phyloP scores from a whole-genome alignment of 2,797 vertebrate genomes.

The Anabas testudineus region DNA sequence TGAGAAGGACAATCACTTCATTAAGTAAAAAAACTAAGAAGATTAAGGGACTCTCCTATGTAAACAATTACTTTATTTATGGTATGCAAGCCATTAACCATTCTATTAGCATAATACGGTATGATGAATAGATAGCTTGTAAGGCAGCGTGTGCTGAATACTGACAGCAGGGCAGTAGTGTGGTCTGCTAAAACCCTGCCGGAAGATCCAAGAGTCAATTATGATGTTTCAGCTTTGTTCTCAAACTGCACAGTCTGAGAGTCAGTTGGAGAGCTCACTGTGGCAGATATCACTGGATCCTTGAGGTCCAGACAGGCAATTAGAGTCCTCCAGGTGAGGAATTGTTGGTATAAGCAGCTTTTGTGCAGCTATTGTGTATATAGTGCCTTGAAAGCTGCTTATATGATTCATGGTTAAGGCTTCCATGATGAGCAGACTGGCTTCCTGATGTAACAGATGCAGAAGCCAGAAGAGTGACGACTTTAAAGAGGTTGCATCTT shows the following conservation, averaged over 20 bases:
- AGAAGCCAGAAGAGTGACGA: neutral
- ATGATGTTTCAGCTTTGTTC: slow-evolving; percentile 40
- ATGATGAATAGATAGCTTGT: slow-evolving; percentile 44
- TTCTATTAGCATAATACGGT: slow-evolving; percentile 46
- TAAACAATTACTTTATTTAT: slow-evolving; percentile 51
- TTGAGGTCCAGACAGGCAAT: slow-evolving; percentile 34
- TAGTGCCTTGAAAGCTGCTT: too few relatives aligned
- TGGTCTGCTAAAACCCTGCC: slow-evolving; percentile 45
- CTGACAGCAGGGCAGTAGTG: slow-evolving; percentile 16
- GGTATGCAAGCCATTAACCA: slow-evolving; percentile 28
- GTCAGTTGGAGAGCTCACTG: slow-evolving; percentile 30
- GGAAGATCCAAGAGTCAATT: slow-evolving; percentile 56
- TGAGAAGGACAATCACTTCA: slow-evolving; percentile 50
- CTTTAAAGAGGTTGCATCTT: neutral
- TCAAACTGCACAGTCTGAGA: slow-evolving; percentile 36
- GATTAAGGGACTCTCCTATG: slow-evolving; percentile 30
- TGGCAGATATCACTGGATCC: slow-evolving; percentile 22
- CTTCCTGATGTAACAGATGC: neutral
- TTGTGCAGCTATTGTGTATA: too few relatives aligned
- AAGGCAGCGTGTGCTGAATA: slow-evolving; percentile 16
- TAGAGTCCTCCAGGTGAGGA: slow-evolving; percentile 26
- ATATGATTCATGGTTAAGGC: too few relatives aligned
- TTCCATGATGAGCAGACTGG: neutral
- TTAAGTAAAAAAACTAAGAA: slow-evolving; percentile 44
- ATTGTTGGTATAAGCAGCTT: slow-evolving; percentile 1